Percentiles rank a stretch among this genome's conserved stretches.
These are phyloP conservation scores for Helicoverpa zea DNA, from an alignment of 1,140 invertebrate genomes.

Conservation along the genomic window DNA sequence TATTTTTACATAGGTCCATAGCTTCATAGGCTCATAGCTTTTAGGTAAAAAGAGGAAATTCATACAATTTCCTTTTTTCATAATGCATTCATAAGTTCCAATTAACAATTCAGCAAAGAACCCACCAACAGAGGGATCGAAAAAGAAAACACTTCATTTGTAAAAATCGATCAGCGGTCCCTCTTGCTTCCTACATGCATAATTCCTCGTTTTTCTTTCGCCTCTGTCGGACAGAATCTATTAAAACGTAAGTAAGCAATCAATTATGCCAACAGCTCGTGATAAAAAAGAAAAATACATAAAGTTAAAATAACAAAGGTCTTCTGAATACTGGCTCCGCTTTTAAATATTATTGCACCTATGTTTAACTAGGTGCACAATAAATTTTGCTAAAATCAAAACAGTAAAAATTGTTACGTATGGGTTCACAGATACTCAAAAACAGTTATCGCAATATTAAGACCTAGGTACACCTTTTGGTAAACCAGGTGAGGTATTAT, in stretches of 20 bases:
- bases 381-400: too few relatives aligned
- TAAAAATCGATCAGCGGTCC: background rate
- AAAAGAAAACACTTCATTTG: background rate
- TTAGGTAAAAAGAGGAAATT: too few relatives aligned
- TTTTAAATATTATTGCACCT: background rate
- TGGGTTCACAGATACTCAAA: too few relatives aligned
- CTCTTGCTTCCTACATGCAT: background rate
- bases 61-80: too few relatives aligned
- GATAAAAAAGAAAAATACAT: background rate
- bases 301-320: constrained; percentile 1
- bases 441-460: too few relatives aligned
- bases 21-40: too few relatives aligned
- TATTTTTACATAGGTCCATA: too few relatives aligned
- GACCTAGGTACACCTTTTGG: too few relatives aligned
- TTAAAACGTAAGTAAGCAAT: constrained; percentile 24
- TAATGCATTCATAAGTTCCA: too few relatives aligned
- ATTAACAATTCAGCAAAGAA: background rate
- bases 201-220: constrained; percentile 7
- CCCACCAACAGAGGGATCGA: background rate
- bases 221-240: background rate
- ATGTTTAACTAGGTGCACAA: too few relatives aligned
- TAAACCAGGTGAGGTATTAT: too few relatives aligned
- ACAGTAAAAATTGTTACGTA: too few relatives aligned
- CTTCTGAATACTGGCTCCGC: background rate
- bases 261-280: constrained; percentile 20